phyloP scores from a whole-genome alignment of 2,113 vertebrate genomes.

The Ctenodactylus gundi region DNA sequence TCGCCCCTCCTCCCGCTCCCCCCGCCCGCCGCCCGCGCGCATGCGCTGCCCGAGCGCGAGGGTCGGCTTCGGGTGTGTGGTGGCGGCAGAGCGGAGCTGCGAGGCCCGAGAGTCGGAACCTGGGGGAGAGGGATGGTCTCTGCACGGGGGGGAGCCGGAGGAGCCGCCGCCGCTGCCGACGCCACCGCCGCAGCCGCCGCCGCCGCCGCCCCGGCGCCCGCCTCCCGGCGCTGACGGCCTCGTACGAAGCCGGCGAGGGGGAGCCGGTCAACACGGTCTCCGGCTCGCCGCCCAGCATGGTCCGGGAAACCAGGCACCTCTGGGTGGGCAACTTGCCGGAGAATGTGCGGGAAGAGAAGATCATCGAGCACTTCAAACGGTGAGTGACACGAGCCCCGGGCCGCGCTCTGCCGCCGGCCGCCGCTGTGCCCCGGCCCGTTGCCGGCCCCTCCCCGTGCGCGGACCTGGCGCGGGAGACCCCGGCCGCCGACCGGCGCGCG shows the following conservation, averaged over 20 bases:
- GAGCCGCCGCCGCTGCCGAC: slow-evolving; percentile 86
- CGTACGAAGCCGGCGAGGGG: slow-evolving; percentile 76
- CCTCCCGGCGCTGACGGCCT: slow-evolving; percentile 78
- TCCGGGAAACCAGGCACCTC: slow-evolving; percentile 99
- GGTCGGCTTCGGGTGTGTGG: slow-evolving; percentile 79
- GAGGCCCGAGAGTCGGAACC: slow-evolving; percentile 81
- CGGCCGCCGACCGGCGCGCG: neutral
- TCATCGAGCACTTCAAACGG: slow-evolving; percentile 99
- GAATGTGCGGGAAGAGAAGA: slow-evolving; percentile 99
- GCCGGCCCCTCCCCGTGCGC: slow-evolving; percentile 45
- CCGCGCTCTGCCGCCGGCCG: slow-evolving; percentile 18
- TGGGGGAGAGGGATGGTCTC: slow-evolving; percentile 87
- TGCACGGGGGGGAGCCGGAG: slow-evolving; percentile 77
- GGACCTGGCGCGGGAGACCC: neutral
- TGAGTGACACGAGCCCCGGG: slow-evolving; percentile 85
- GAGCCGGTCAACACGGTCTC: slow-evolving; percentile 73
- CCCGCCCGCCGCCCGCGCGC: slow-evolving; percentile 73
- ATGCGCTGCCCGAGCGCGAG: slow-evolving; percentile 78
- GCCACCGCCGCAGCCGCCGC: slow-evolving; percentile 80
- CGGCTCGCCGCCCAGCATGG: slow-evolving; percentile 93
- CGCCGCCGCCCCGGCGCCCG: slow-evolving; percentile 77
- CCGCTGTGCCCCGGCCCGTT: slow-evolving; percentile 45
- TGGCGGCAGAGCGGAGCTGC: slow-evolving; percentile 79
- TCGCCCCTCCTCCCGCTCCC: slow-evolving; percentile 79
- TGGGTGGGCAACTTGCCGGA: slow-evolving; percentile 99